These are phyloP conservation scores for Drosophila longiperda DNA, from an alignment of 2,888 invertebrate genomes.

Conservation along the genomic window DNA sequence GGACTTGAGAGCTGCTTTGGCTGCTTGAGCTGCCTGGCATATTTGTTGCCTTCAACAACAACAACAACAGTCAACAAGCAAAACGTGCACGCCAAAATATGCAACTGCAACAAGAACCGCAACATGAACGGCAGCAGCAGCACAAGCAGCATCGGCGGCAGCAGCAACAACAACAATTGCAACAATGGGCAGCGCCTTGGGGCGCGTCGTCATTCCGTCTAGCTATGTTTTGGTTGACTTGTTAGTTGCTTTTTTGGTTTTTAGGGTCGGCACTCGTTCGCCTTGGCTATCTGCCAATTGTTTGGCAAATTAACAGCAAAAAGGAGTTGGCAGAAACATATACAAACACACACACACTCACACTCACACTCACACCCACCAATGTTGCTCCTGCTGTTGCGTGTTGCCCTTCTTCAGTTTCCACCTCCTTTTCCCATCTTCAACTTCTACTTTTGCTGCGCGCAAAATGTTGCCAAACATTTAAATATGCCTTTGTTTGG, in stretches of 20 bases:
- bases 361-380: constrained; percentile 7
- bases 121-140: constrained; percentile 37
- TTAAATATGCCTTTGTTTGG: constrained; percentile 81
- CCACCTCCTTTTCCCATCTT: constrained; percentile 10
- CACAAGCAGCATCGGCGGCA: constrained; percentile 26
- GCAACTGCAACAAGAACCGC: constrained; percentile 76
- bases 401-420: constrained; percentile 27
- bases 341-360: constrained; percentile 10
- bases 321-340: constrained; percentile 60
- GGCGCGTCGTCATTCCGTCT: constrained; percentile 75
- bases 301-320: constrained; percentile 80
- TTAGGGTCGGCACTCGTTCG: constrained; percentile 50
- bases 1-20: constrained; percentile 56
- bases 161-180: constrained; percentile 34
- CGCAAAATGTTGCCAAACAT: constrained; percentile 70
- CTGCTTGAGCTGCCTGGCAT: constrained; percentile 64
- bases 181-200: constrained; percentile 58
- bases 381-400: constrained; percentile 32
- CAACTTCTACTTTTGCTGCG: constrained; percentile 15
- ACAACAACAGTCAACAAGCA: constrained; percentile 67
- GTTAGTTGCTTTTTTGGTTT: constrained; percentile 50
- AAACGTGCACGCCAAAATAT: constrained; percentile 77
- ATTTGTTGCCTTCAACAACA: constrained; percentile 66
- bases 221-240: constrained; percentile 72
- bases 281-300: constrained; percentile 78